Evolutionary conservation across 2,888 invertebrate genomes (phyloP), one percentile per base, ranked within the genome.

Genomic region (Yponomeuta cagnagella): DNA sequence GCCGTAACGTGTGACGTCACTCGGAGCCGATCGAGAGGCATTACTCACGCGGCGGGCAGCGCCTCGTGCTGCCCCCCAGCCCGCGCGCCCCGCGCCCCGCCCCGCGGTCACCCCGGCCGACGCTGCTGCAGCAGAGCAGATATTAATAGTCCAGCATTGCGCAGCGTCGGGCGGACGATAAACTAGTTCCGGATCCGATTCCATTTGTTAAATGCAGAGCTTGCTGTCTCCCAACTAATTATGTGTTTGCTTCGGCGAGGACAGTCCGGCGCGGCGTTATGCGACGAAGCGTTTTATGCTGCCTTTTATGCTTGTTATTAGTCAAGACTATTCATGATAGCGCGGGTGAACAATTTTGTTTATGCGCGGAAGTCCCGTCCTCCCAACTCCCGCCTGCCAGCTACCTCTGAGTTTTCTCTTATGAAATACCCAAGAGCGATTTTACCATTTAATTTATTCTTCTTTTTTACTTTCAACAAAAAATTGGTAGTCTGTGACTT

Each of bases 1-100:
- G 33, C 10, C 8, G 65, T 65, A 65, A 65, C 31, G 30, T 65
- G 65, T 65, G 65, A 65, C 65, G 65, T 65, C 65, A 65, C 33
- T 2, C 31, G 30, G 65, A 65, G 52, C 52, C 52, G 52, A 58
- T 58, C 52, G 15, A 58, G 52, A 58, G 52, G 52, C 52, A 58
- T 58, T 58, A 58, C 52, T 58, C 52, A 58, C 52, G 52, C 52
- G 52, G 52, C 52, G 15, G 52, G 43, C 43, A 43, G 43, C 43
- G 43, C 43, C 43, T 43, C 43, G 43, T 43, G 43, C 52, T 5
- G 52, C 52, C 15, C 52, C 52, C 15, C 52, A 2, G 6, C 52
- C 52, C 10, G 52, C 52, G 52, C 52, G 2, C 52, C 12, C 6
- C 10, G 52, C 52, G 10, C 52, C 15, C 3, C 52, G 4, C 15